Evolutionary conservation across 64 coral and sea anemone genomes (phyloP).

Genomic region (Porites lutea): DNA sequence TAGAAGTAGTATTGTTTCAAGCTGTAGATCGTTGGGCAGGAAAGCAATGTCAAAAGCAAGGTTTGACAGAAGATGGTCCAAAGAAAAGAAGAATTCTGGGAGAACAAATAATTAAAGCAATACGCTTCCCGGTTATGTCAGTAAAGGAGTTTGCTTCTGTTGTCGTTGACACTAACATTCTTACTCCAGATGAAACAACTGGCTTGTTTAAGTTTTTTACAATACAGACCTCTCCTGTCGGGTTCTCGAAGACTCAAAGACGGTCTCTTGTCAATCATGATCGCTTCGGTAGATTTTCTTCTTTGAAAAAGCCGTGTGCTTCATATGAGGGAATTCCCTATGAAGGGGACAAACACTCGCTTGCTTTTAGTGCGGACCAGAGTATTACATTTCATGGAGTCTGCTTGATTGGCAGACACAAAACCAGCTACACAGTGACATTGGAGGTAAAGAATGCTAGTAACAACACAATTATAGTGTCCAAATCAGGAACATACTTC

Average conservation of each 20-base stretch:
- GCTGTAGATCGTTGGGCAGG: not conserved
- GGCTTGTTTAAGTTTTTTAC: not conserved
- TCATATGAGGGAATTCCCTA: too few relatives aligned
- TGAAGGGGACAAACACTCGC: too few relatives aligned
- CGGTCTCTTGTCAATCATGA: too few relatives aligned
- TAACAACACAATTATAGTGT: not conserved
- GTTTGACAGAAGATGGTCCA: not conserved
- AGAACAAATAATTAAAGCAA: not conserved
- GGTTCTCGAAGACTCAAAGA: too few relatives aligned
- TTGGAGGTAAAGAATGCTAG: too few relatives aligned
- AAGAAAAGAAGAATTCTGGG: not conserved
- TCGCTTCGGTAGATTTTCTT: too few relatives aligned
- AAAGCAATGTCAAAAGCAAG: not conserved
- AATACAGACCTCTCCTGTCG: too few relatives aligned
- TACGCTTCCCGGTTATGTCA: not conserved
- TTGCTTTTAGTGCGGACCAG: too few relatives aligned
- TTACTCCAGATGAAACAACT: not conserved
- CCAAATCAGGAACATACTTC: not conserved
- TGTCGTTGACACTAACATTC: not conserved
- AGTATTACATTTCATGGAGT: too few relatives aligned
- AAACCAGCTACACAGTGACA: too few relatives aligned
- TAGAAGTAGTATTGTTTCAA: not conserved
- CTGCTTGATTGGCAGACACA: too few relatives aligned
- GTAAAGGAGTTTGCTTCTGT: not conserved
- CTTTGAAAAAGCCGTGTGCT: too few relatives aligned